Evolutionary conservation across 2,888 invertebrate species (phyloP).

Genomic region (Acanthosepion pharaonis): DNA sequence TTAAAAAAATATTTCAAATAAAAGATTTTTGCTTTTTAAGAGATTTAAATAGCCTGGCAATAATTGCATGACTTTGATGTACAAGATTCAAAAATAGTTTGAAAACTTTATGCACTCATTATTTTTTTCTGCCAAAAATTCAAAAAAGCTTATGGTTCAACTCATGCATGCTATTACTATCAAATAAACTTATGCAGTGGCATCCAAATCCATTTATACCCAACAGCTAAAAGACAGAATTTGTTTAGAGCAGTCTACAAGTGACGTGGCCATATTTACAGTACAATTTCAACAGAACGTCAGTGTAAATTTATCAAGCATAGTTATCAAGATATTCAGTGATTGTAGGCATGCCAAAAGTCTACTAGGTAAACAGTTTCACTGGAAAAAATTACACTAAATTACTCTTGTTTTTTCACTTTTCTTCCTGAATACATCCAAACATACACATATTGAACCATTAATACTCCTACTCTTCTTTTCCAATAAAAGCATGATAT

Average conservation of each 20-base stretch:
- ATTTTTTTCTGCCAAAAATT: background rate
- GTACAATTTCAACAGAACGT: slow-evolving; percentile 20
- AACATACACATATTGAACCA: background rate
- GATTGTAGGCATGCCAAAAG: slow-evolving; percentile 21
- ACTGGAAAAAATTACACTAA: background rate
- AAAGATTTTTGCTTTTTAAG: background rate
- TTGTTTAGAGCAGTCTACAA: background rate
- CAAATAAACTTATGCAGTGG: background rate
- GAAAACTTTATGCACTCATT: background rate
- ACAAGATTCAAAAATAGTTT: background rate
- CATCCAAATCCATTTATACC: slow-evolving; percentile 4
- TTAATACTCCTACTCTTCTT: background rate
- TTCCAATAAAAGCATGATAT: background rate
- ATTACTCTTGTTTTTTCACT: background rate
- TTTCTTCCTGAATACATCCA: background rate
- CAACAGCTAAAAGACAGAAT: background rate
- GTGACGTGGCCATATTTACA: background rate
- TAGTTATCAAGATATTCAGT: background rate
- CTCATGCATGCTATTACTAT: background rate
- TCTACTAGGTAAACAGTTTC: background rate
- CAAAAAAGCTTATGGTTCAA: background rate
- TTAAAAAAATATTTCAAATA: too few relatives aligned
- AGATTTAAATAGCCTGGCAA: background rate
- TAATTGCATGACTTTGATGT: background rate
- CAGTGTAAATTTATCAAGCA: slow-evolving; percentile 20